Conservation (phyloP, 2,797 vertebrate species). For the Cynodonichthys magdalenae region DNA sequence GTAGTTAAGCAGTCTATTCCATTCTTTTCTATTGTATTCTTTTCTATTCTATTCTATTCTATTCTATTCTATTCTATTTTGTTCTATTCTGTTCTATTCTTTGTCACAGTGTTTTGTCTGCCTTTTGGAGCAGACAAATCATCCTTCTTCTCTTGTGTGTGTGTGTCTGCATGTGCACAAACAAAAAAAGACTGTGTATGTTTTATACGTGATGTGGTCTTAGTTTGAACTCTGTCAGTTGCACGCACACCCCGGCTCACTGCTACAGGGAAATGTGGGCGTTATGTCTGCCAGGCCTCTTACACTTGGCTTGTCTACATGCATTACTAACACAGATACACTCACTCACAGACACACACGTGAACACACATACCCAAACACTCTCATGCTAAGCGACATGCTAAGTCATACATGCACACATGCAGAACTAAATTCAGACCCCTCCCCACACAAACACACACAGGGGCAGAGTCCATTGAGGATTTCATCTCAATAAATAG, state of each 20-base stretch:
- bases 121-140: slow-evolving; percentile 75
- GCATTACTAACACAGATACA: slow-evolving; percentile 68
- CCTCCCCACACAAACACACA: slow-evolving; percentile 1
- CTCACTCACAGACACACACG: slow-evolving; percentile 18
- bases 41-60: not conserved
- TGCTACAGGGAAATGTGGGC: slow-evolving; percentile 75
- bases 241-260: slow-evolving; percentile 68
- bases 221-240: slow-evolving; percentile 70
- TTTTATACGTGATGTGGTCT: slow-evolving; percentile 62
- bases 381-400: slow-evolving; percentile 7
- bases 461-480: slow-evolving; percentile 33
- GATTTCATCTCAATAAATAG: slow-evolving; percentile 50
- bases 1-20: not conserved
- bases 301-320: slow-evolving; percentile 79
- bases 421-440: slow-evolving; percentile 4
- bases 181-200: slow-evolving; percentile 19
- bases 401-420: slow-evolving; percentile 15
- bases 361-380: slow-evolving; percentile 1
- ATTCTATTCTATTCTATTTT: slow-evolving; percentile 2
- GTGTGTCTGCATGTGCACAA: slow-evolving; percentile 6
- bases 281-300: slow-evolving; percentile 78
- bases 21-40: not conserved
- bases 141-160: slow-evolving; percentile 62
- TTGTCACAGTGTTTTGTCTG: slow-evolving; percentile 65
- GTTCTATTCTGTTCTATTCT: slow-evolving; percentile 33